These are phyloP conservation scores for Chaetura pelagica DNA, from an alignment of 2,113 vertebrate genomes.

Conservation along the genomic window DNA sequence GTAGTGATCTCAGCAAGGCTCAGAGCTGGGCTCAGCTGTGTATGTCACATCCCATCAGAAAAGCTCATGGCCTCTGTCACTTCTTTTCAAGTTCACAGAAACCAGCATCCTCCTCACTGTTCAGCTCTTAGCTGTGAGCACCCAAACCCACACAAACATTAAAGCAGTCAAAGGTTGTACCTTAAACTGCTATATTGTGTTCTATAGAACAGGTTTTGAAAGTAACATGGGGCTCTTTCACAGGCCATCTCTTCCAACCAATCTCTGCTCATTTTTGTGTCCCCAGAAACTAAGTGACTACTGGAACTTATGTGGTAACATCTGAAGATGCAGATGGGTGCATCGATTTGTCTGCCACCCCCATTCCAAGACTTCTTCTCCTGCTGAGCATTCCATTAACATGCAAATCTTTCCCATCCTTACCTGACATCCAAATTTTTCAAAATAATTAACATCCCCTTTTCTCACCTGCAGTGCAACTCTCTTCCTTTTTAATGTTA, in stretches of 20 bases:
- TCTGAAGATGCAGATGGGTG: conserved; percentile 38
- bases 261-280: neutral
- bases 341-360: conserved; percentile 32
- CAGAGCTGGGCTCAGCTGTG: neutral
- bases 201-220: neutral
- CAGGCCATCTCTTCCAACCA: neutral
- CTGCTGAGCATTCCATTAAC: conserved; percentile 58
- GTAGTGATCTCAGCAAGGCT: neutral
- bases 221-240: neutral
- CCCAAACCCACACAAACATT: accelerated
- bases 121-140: neutral
- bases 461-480: conserved; percentile 49
- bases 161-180: neutral
- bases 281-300: neutral
- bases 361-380: conserved; percentile 4
- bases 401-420: conserved; percentile 48
- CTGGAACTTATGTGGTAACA: neutral
- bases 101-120: neutral
- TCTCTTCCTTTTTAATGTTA: conserved; percentile 48
- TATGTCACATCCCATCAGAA: neutral
- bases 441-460: conserved; percentile 61
- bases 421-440: conserved; percentile 58
- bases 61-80: neutral
- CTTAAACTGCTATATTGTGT: neutral
- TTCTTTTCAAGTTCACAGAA: neutral